phyloP scores from a whole-genome alignment of 2,888 invertebrate genomes.

The Carcina quercana region DNA sequence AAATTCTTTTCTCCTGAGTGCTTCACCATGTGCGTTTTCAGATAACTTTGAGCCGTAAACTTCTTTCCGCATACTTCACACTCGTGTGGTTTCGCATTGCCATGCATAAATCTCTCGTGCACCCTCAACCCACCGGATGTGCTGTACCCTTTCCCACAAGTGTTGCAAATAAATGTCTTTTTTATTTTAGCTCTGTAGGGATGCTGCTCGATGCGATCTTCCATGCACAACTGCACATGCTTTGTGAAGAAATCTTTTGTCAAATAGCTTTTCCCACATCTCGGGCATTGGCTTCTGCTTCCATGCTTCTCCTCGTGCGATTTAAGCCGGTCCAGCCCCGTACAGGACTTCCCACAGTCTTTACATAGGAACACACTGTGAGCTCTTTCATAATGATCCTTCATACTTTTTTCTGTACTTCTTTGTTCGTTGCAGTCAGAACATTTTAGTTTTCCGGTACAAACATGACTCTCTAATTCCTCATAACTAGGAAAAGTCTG shows the following conservation, averaged over 20 bases:
- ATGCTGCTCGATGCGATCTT: slow-evolving; percentile 47
- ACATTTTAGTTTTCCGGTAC: slow-evolving; percentile 32
- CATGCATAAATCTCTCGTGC: slow-evolving; percentile 54
- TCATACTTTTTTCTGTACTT: slow-evolving; percentile 35
- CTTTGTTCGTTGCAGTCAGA: slow-evolving; percentile 31
- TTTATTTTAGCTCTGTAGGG: slow-evolving; percentile 44
- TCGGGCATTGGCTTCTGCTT: slow-evolving; percentile 43
- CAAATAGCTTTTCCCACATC: slow-evolving; percentile 52
- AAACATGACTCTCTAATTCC: slow-evolving; percentile 29
- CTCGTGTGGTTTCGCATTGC: slow-evolving; percentile 49
- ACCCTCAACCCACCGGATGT: slow-evolving; percentile 54
- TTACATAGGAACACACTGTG: slow-evolving; percentile 44
- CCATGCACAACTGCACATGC: slow-evolving; percentile 51
- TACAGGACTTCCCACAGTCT: slow-evolving; percentile 50
- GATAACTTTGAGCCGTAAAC: slow-evolving; percentile 61
- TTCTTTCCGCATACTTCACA: slow-evolving; percentile 52
- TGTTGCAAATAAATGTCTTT: slow-evolving; percentile 40
- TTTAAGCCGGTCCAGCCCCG: slow-evolving; percentile 39
- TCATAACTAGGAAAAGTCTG: slow-evolving; percentile 25
- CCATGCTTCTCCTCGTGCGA: slow-evolving; percentile 48
- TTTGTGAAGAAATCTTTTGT: slow-evolving; percentile 50
- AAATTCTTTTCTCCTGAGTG: slow-evolving; percentile 62
- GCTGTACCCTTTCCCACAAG: slow-evolving; percentile 55
- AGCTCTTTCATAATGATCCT: slow-evolving; percentile 31
- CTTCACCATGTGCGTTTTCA: slow-evolving; percentile 53